Base-by-base conservation (phyloP, 2,797 vertebrate species). In the Poecilia gillii region DNA sequence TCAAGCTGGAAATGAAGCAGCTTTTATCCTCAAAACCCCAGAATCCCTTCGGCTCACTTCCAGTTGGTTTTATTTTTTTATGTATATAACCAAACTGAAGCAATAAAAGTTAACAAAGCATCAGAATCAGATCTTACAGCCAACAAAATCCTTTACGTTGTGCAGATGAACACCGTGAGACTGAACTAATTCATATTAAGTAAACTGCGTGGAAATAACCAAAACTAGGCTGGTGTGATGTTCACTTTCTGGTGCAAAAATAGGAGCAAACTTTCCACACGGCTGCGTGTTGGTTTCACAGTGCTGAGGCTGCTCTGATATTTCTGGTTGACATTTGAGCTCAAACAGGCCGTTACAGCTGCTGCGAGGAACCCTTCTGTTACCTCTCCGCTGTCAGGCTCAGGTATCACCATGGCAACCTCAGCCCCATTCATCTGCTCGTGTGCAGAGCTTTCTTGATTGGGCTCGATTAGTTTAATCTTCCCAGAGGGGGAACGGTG, bases 401-500 rank as follows among this genome's bases (percentile, higher is more conserved):
- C 73, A 80, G 57, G 51, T 76, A 76, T 80, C 64, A 66, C 81
- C 1, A 76, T 81, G 74, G 80, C 75, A 80, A 82, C 76, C 73
- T 77, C 55, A 46, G 75, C 74, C 70, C 68, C 28, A 68, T 73
- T 59, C 16, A 70, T 72, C 39, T 74, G 43, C 0, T 45, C 11
- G 47, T 57, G 70, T 59, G 73, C 45, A 39, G 73, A 36, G 70
- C 66, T 73, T 31, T 74, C 71, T 81, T 59, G 47, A 71, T 81
- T 76, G 41, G 53, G 62, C 36, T 59, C 41, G 57, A 81, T 75
- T 75, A 55, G 78, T 74, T 51, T 83, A 3, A 83, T 79, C 57
- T 85, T 66, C 18, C 77, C 70, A 72, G n/a, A 39, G 72, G 36
- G 78, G 79, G 77, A 79, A 70, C 6, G 1, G 71, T 36, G 23